Percentiles rank a stretch among this genome's conserved stretches.
These are phyloP conservation scores for Drosophila leonis DNA, from an alignment of 2,888 invertebrate genomes.

Conservation along the genomic window DNA sequence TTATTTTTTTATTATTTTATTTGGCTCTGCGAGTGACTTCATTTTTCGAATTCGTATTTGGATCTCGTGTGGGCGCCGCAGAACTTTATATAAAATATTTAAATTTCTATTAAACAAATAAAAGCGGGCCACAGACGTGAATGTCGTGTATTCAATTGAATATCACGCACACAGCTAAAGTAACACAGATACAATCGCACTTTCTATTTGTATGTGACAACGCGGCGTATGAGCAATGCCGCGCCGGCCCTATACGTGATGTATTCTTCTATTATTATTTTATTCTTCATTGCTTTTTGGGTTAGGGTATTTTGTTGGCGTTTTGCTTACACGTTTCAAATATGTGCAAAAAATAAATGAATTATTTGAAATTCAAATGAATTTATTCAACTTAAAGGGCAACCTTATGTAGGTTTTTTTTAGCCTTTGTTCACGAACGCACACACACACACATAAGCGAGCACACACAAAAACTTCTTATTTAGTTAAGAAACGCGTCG, in stretches of 20 bases:
- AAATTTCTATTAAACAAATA: conserved; percentile 74
- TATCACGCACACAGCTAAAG: conserved; percentile 23
- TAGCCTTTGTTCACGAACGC: conserved; percentile 47
- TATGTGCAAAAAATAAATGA: conserved; percentile 26
- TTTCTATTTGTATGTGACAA: conserved; percentile 58
- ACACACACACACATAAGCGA: conserved; percentile 33
- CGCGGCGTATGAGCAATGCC: conserved; percentile 57
- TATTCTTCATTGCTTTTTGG: neutral
- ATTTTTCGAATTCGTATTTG: conserved; percentile 48
- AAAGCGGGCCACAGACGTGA: conserved; percentile 64
- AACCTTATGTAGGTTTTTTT: conserved; percentile 38
- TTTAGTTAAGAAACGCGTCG: conserved; percentile 29
- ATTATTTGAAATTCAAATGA: conserved; percentile 24
- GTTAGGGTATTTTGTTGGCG: conserved; percentile 8
- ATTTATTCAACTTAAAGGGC: conserved; percentile 36
- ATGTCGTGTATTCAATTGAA: conserved; percentile 50
- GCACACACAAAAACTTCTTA: conserved; percentile 39
- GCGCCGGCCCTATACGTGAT: conserved; percentile 40
- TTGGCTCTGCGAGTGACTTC: conserved; percentile 47
- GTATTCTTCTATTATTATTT: conserved; percentile 6
- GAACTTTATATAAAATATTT: conserved; percentile 52
- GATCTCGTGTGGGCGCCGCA: conserved; percentile 41
- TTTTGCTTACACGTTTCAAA: conserved; percentile 47
- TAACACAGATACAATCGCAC: conserved; percentile 47
- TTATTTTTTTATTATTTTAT: conserved; percentile 16